These are phyloP conservation scores for Diarsia mendica DNA, from an alignment of 2,888 invertebrate genomes.

Conservation along the genomic window DNA sequence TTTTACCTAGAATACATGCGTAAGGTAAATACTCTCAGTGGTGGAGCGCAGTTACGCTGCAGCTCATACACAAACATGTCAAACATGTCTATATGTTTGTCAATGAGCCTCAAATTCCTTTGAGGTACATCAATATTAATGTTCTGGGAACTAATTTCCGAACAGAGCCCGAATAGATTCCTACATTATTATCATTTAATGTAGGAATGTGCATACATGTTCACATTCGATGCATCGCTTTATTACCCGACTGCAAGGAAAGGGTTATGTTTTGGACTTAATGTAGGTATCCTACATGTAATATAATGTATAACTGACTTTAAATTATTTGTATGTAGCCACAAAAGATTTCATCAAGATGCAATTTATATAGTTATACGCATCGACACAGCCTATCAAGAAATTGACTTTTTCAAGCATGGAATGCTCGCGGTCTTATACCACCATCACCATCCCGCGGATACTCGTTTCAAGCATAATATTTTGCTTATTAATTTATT, in stretches of 20 bases:
- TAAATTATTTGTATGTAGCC: neutral
- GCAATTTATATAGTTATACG: neutral
- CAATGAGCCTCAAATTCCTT: neutral
- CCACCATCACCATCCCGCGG: neutral
- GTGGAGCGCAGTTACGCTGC: too few relatives aligned
- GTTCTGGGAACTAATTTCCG: slow-evolving; percentile 21
- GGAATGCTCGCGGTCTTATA: neutral
- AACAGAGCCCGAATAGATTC: neutral
- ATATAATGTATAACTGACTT: too few relatives aligned
- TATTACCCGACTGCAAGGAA: neutral
- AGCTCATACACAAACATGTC: too few relatives aligned
- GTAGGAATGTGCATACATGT: neutral
- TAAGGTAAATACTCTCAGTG: too few relatives aligned
- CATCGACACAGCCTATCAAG: neutral
- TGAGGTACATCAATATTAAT: slow-evolving; percentile 4
- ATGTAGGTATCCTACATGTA: too few relatives aligned
- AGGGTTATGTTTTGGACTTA: neutral
- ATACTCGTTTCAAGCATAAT: neutral
- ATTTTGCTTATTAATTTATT: neutral
- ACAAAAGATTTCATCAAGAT: neutral
- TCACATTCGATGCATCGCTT: neutral
- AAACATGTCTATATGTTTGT: too few relatives aligned
- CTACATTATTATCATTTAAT: slow-evolving; percentile 7
- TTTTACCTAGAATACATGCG: too few relatives aligned
- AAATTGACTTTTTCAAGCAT: neutral